Conservation (phyloP, 2,888 invertebrate species). For the Scrobipalpa atriplicella region DNA sequence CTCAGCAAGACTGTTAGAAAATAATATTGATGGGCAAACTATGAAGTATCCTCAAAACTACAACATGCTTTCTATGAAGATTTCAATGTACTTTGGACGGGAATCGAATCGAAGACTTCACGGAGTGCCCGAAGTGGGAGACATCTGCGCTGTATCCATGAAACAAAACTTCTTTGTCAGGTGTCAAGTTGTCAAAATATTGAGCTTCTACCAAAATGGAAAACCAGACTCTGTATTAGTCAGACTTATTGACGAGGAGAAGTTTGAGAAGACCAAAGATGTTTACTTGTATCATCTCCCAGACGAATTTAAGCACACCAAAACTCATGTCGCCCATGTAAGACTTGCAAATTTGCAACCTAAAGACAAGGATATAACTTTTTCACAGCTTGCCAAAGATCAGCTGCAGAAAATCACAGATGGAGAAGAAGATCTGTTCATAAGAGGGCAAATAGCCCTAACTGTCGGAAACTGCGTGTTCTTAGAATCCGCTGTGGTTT, state of each 20-base stretch:
- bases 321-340: conserved; percentile 68
- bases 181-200: conserved; percentile 79
- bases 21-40: conserved; percentile 41
- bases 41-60: conserved; percentile 62
- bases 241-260: conserved; percentile 84
- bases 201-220: conserved; percentile 53
- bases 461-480: conserved; percentile 85
- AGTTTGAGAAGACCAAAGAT: conserved; percentile 60
- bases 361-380: conserved; percentile 67
- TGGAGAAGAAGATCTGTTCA: conserved; percentile 57
- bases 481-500: conserved; percentile 84
- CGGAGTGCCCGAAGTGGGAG: conserved; percentile 76
- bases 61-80: conserved; percentile 60
- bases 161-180: conserved; percentile 77
- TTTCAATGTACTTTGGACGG: conserved; percentile 66
- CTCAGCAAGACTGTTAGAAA: conserved; percentile 77
- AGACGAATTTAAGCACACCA: conserved; percentile 70
- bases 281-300: conserved; percentile 77
- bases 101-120: conserved; percentile 60
- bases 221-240: conserved; percentile 67
- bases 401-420: conserved; percentile 56
- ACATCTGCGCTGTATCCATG: conserved; percentile 79
- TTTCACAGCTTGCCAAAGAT: conserved; percentile 59
- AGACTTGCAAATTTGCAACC: conserved; percentile 65
- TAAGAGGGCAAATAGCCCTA: conserved; percentile 77